These are phyloP conservation scores for Scopus umbretta DNA, from an alignment of 2,113 vertebrate species.

Conservation along the genomic window DNA sequence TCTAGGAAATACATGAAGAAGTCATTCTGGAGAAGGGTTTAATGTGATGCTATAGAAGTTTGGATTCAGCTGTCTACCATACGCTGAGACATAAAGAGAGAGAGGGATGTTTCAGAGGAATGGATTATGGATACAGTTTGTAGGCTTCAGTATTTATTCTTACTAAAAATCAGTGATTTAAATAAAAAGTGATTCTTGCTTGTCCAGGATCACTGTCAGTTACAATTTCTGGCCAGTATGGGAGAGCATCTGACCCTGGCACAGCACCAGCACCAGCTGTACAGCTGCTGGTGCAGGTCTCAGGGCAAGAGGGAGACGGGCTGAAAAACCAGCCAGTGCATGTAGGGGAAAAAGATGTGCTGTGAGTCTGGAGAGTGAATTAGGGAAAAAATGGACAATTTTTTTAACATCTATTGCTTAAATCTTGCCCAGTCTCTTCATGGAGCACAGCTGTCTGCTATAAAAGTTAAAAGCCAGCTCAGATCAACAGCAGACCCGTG, in stretches of 20 bases:
- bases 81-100: conserved; percentile 25
- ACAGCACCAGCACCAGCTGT: not conserved
- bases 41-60: not conserved
- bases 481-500: not conserved
- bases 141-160: not conserved
- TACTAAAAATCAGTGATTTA: not conserved
- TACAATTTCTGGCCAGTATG: not conserved
- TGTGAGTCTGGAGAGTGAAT: not conserved
- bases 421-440: not conserved
- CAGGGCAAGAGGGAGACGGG: not conserved
- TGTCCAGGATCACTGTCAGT: not conserved
- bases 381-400: not conserved
- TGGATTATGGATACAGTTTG: not conserved
- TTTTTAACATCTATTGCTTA: not conserved
- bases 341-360: not conserved
- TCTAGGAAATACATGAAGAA: not conserved
- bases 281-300: not conserved
- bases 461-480: not conserved
- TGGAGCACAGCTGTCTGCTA: not conserved
- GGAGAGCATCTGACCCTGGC: not conserved
- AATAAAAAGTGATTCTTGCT: not conserved
- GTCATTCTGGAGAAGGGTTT: not conserved
- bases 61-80: conserved; percentile 8
- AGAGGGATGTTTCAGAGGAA: not conserved
- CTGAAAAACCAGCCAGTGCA: not conserved